These are phyloP conservation scores for Sebastes ruberrimus DNA, from an alignment of 2,797 vertebrate genomes.

Conservation along the genomic window DNA sequence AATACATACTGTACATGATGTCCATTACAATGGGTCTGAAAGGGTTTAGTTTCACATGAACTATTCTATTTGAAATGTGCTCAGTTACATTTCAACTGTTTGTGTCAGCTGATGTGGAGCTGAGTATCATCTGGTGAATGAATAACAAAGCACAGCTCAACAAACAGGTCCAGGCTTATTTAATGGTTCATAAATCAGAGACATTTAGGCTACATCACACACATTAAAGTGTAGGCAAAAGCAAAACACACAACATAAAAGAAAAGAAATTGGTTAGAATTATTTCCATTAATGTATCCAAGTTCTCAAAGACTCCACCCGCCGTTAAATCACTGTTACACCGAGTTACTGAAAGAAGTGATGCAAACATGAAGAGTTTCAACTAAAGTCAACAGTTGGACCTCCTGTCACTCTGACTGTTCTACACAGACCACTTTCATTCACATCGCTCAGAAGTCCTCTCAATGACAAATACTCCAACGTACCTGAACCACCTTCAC, in stretches of 20 bases:
- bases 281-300: background rate
- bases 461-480: background rate
- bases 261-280: background rate
- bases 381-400: background rate
- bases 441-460: background rate
- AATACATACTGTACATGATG: background rate
- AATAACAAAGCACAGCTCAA: background rate
- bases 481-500: background rate
- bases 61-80: background rate
- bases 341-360: background rate
- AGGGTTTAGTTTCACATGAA: background rate
- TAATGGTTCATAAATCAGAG: slow-evolving; percentile 12
- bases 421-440: background rate
- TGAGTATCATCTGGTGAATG: background rate
- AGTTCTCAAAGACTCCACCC: background rate
- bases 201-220: background rate
- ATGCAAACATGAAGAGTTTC: background rate
- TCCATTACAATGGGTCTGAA: background rate
- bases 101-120: background rate
- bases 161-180: background rate
- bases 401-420: background rate
- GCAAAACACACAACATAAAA: background rate
- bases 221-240: background rate
- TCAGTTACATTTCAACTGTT: background rate
- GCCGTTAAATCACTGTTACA: background rate